Base-by-base conservation (phyloP, 2,888 invertebrate genomes). In the Andrena dorsata region DNA sequence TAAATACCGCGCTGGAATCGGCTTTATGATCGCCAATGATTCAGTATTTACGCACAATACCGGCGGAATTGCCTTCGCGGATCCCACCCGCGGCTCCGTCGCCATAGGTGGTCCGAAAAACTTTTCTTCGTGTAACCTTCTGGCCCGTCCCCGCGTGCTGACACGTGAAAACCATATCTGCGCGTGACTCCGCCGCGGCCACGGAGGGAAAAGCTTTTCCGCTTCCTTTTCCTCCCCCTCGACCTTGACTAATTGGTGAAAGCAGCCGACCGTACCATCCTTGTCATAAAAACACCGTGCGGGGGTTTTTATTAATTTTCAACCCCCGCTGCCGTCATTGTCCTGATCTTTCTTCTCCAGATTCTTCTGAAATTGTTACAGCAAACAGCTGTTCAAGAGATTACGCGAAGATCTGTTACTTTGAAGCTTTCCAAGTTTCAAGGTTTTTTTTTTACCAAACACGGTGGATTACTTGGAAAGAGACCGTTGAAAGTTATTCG, bases 31-130 rank as follows among this genome's bases (percentile, higher is more conserved):
- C 72, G 83, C 76, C 89, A 87, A 91, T 92, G 92, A 92, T 92
- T 91, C 91, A 89, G 91, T 92, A 92, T 91, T 92, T 91, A 92
- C 90, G 88, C 84, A 93, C 92, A 93, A 92, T 91, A 83, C 85
- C 86, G 78, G 30, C 89, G 91, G 90, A 92, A 92, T 92, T 91
- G 92, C 90, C 90, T 63, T 88, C 86, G 86, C 85, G 86, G 83
- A 85, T 80, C 89, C 90, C 89, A 90, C 89, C 91, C 89, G 90
- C 85, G 83, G 89, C 83, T 86, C 26, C 68, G 47, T 61, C 90
- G 30, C 91, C 79, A 70, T 90, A 91, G 92, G 93, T 91, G 92
- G 91, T 91, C 90, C 80, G 76, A 69, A 32, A 32, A 84, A 74
- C 70, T 82, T 87, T 88, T 88, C 77, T 85, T 82, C 56, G 5